Conservation (phyloP, 2,113 vertebrate genomes). For the Festucalex cinctus region DNA sequence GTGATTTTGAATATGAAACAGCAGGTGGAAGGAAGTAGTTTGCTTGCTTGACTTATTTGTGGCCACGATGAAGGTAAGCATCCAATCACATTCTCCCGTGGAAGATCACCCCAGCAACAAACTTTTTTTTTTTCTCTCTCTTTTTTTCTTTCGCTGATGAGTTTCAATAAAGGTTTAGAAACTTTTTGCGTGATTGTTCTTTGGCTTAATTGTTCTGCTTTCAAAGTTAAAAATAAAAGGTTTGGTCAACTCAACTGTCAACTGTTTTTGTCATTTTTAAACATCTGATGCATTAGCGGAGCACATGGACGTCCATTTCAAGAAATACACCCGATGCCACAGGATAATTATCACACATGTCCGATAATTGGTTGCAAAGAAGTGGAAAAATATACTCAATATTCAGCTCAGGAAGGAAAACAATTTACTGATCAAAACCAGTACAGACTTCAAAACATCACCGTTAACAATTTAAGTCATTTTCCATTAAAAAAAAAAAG, state of each 20-base stretch:
- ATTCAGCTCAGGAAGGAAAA: not conserved
- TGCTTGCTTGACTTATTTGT: conserved; percentile 26
- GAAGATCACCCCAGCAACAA: not conserved
- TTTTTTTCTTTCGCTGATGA: conserved; percentile 14
- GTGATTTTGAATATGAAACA: conserved; percentile 74
- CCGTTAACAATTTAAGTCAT: not conserved
- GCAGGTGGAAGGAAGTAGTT: conserved; percentile 17
- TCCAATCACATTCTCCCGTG: conserved; percentile 17
- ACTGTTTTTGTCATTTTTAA: not conserved
- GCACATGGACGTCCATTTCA: too few relatives aligned
- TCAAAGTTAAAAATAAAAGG: conserved; percentile 2
- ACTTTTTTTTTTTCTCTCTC: not conserved
- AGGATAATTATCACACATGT: not conserved
- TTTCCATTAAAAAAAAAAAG: not conserved
- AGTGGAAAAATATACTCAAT: too few relatives aligned
- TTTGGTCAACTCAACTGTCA: not conserved
- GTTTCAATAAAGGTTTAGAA: conserved; percentile 55
- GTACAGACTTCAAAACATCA: not conserved
- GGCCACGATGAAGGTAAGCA: conserved; percentile 60
- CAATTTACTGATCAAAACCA: not conserved
- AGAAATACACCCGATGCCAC: not conserved
- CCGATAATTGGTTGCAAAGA: not conserved
- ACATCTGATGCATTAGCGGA: too few relatives aligned
- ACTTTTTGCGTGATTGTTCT: conserved; percentile 54
- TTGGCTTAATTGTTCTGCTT: conserved; percentile 6